Evolutionary conservation across 2,113 vertebrate species (phyloP).

Genomic region (Urocynchramus pylzowi): DNA sequence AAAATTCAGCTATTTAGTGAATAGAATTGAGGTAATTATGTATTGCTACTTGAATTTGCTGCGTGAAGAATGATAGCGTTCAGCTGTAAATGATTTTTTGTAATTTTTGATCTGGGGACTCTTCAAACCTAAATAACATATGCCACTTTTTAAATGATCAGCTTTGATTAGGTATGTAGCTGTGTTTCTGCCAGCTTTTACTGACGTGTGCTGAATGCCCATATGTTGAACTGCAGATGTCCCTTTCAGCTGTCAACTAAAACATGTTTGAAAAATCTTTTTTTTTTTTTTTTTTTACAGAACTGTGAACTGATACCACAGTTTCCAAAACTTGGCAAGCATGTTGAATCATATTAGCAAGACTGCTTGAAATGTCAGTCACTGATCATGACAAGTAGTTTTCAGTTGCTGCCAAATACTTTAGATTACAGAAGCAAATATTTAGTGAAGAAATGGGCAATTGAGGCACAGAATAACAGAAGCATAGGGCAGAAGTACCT

Average conservation of each 20-base stretch:
- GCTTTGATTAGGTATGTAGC: background rate
- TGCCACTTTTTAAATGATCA: background rate
- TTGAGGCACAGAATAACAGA: background rate
- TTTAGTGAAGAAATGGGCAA: background rate
- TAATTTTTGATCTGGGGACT: background rate
- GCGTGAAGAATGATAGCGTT: background rate
- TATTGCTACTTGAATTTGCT: background rate
- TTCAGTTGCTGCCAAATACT: background rate
- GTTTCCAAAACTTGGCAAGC: background rate
- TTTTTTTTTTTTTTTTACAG: background rate
- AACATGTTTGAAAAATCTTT: background rate
- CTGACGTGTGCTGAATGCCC: background rate
- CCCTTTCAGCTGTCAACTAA: slow-evolving; percentile 5
- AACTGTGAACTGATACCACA: background rate
- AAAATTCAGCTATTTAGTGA: background rate
- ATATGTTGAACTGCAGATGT: background rate
- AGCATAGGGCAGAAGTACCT: background rate
- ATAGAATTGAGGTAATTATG: background rate
- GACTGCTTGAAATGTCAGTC: background rate
- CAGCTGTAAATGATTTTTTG: background rate
- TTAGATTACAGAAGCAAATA: background rate
- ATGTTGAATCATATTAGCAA: background rate
- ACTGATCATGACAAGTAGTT: background rate
- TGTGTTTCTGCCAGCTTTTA: background rate
- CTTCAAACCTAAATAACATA: background rate